Evolutionary conservation across 2,888 invertebrate species (phyloP).

Genomic region (Actias luna): DNA sequence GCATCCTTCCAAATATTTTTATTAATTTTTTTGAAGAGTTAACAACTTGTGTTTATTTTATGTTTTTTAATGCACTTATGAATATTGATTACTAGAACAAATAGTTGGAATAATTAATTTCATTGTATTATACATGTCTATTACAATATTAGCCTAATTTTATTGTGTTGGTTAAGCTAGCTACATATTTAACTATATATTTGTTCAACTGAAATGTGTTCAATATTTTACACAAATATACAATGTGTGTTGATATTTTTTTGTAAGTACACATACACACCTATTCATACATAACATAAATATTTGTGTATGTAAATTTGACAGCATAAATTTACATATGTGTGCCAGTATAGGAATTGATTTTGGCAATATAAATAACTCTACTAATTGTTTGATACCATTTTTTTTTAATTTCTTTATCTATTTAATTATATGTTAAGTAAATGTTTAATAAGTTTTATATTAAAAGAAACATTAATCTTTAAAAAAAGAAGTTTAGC

Average conservation of each 20-base stretch:
- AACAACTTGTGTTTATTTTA: too few relatives aligned
- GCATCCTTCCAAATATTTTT: conserved; percentile 17
- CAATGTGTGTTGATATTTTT: not conserved
- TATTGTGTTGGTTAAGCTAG: not conserved
- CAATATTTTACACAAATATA: not conserved
- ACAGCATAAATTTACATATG: too few relatives aligned
- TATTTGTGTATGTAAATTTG: too few relatives aligned
- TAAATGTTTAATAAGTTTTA: too few relatives aligned
- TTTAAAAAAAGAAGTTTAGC: too few relatives aligned
- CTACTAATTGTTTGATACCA: too few relatives aligned
- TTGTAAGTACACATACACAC: not conserved
- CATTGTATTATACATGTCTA: not conserved
- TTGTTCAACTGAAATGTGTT: not conserved
- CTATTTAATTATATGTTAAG: too few relatives aligned
- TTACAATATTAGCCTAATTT: not conserved
- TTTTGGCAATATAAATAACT: too few relatives aligned
- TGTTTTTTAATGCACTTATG: conserved; percentile 5
- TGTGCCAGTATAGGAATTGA: too few relatives aligned
- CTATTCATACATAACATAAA: too few relatives aligned
- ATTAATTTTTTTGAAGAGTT: not conserved
- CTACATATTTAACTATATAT: not conserved
- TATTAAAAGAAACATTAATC: too few relatives aligned
- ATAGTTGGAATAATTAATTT: not conserved
- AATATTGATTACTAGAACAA: not conserved
- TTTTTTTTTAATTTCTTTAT: too few relatives aligned